Evolutionary conservation across 2,888 invertebrate species (phyloP).

Genomic region (Caradrina kadenii): DNA sequence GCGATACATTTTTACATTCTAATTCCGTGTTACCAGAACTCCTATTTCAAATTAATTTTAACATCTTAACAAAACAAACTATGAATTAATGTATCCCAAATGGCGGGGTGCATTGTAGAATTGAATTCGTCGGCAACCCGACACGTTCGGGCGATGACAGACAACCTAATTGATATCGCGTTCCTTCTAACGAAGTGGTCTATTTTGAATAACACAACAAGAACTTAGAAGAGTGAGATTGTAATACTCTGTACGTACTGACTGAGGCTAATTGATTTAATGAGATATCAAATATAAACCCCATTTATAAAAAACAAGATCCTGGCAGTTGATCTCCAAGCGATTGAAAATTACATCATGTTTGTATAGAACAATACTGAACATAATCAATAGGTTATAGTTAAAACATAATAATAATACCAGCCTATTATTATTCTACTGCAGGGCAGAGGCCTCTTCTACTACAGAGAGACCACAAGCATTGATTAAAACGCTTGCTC

Average conservation of each 20-base stretch:
- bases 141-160: slow-evolving; percentile 78
- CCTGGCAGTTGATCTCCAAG: neutral
- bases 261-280: slow-evolving; percentile 23
- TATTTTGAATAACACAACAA: slow-evolving; percentile 72
- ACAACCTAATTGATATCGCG: slow-evolving; percentile 86
- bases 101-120: slow-evolving; percentile 68
- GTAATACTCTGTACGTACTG: slow-evolving; percentile 41
- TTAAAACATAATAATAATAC: too few relatives aligned
- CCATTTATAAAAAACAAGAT: neutral
- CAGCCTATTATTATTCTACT: too few relatives aligned
- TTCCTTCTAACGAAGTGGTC: slow-evolving; percentile 81
- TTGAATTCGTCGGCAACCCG: slow-evolving; percentile 76
- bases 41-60: slow-evolving; percentile 68
- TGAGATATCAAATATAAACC: slow-evolving; percentile 8
- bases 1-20: slow-evolving; percentile 44
- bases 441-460: too few relatives aligned
- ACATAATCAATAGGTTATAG: too few relatives aligned
- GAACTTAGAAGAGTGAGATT: slow-evolving; percentile 52
- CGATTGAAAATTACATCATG: too few relatives aligned
- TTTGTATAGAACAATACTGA: neutral
- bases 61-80: slow-evolving; percentile 68
- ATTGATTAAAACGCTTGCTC: too few relatives aligned
- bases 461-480: too few relatives aligned
- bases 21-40: slow-evolving; percentile 55
- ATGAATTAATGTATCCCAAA: slow-evolving; percentile 72